These are phyloP conservation scores for Steatocranus sp. DNA, from an alignment of 2,797 vertebrate genomes.

Conservation along the genomic window DNA sequence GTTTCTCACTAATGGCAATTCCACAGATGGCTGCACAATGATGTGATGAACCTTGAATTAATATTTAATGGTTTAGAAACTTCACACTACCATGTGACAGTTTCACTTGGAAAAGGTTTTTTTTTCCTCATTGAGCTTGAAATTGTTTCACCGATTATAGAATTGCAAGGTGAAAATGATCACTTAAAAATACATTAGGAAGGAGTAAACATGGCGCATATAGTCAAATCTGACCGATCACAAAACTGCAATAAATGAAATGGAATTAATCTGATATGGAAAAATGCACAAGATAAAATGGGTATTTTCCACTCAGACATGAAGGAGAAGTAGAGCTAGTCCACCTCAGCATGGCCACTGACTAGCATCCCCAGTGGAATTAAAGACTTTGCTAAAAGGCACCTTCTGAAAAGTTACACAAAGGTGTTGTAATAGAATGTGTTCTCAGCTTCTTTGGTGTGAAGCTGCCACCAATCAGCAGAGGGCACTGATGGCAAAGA, in stretches of 20 bases:
- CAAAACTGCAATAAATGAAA: background rate
- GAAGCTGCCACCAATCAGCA: conserved; percentile 30
- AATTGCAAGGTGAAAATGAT: background rate
- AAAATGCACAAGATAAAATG: background rate
- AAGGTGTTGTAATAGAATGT: background rate
- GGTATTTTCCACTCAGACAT: background rate
- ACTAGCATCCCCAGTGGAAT: background rate
- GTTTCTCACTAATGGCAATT: background rate
- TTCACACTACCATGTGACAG: background rate
- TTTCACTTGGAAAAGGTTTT: background rate
- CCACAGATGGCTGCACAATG: background rate
- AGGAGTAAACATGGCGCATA: background rate
- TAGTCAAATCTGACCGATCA: background rate
- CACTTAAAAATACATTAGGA: background rate
- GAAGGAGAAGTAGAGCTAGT: background rate
- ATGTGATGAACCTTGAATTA: background rate
- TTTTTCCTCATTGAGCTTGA: background rate
- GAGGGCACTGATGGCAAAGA: conserved; percentile 47
- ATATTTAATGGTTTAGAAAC: background rate
- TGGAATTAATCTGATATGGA: background rate
- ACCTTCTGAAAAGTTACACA: background rate
- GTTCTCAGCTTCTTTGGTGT: background rate
- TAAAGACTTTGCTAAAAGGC: background rate
- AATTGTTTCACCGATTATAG: background rate
- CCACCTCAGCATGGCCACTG: background rate